Percentiles rank a stretch among this genome's conserved stretches.
Conservation (phyloP, 2,113 vertebrate species). For the Rousettus leschenaultii region DNA sequence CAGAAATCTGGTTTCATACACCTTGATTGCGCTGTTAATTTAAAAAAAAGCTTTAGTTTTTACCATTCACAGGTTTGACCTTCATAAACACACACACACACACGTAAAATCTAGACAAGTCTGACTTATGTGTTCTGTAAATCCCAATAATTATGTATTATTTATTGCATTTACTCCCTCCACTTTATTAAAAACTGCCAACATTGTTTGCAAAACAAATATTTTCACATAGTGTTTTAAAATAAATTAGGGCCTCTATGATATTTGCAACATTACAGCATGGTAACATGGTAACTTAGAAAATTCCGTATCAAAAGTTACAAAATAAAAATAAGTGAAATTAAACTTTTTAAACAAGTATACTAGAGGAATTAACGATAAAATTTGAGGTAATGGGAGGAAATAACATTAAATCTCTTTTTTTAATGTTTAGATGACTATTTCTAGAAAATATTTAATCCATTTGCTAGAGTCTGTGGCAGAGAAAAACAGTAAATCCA, state of each 20-base stretch:
- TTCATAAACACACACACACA: background rate
- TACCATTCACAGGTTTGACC: background rate
- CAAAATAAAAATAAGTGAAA: background rate
- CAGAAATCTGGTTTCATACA: background rate
- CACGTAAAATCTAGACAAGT: background rate
- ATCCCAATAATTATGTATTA: background rate
- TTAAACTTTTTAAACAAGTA: background rate
- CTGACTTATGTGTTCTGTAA: background rate
- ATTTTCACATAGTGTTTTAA: background rate
- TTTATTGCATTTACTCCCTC: background rate
- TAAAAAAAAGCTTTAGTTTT: background rate
- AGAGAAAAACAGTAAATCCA: background rate
- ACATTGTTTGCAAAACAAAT: background rate
- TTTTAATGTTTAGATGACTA: background rate
- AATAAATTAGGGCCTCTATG: background rate
- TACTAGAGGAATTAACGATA: background rate
- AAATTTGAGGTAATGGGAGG: background rate
- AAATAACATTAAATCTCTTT: background rate
- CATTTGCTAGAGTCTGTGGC: background rate
- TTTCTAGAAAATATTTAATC: background rate
- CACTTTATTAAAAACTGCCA: background rate
- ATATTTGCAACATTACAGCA: background rate
- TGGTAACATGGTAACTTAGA: background rate
- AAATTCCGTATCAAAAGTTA: background rate
- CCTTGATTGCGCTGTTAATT: background rate